phyloP scores from a whole-genome alignment of 2,797 vertebrate species.

The Tenualosa ilisha region DNA sequence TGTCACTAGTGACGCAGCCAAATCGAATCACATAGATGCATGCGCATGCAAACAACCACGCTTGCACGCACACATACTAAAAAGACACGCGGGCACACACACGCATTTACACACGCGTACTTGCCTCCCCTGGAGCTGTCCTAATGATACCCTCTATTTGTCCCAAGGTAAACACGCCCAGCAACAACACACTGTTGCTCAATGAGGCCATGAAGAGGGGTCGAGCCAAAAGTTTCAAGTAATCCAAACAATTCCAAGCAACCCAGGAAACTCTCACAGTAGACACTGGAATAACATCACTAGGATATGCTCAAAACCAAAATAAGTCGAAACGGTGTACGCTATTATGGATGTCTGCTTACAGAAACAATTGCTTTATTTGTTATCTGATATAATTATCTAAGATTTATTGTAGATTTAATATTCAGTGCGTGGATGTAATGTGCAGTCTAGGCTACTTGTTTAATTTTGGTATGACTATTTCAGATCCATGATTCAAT shows the following conservation, averaged over 20 bases:
- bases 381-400: not conserved
- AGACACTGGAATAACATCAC: not conserved
- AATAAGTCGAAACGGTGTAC: not conserved
- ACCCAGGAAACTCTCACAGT: not conserved
- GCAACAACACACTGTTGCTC: not conserved
- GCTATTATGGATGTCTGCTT: no score
- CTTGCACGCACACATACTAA: not conserved
- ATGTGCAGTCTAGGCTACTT: not conserved
- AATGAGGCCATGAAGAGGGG: slow-evolving; percentile 16
- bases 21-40: not conserved
- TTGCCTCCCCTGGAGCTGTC: slow-evolving; percentile 34
- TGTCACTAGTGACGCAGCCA: not conserved
- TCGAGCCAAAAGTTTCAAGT: slow-evolving; percentile 46
- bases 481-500: not conserved
- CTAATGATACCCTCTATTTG: slow-evolving; percentile 54
- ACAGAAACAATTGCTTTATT: not conserved
- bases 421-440: not conserved
- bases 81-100: not conserved
- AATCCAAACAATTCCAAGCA: slow-evolving; percentile 57
- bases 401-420: not conserved
- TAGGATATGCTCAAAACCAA: not conserved
- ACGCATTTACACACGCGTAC: not conserved
- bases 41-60: slow-evolving; percentile 3
- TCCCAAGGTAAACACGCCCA: slow-evolving; percentile 45
- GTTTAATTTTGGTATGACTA: not conserved